Evolutionary conservation across 1,140 invertebrate genomes (phyloP).

Genomic region (Drosophila paulistorum): DNA sequence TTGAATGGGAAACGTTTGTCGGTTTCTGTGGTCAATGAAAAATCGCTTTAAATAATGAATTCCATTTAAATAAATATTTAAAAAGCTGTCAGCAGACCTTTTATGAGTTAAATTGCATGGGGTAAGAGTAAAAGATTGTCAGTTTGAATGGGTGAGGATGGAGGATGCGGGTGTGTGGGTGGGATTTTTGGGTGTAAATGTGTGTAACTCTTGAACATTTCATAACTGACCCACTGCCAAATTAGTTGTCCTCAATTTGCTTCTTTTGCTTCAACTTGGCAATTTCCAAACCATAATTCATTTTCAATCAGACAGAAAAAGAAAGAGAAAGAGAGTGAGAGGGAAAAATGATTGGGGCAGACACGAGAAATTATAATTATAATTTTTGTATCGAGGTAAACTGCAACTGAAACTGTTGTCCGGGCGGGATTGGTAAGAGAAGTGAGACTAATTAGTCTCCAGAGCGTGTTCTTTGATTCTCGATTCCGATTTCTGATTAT

Average conservation of each 20-base stretch:
- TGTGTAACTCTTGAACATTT: not conserved
- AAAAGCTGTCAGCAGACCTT: slow-evolving; percentile 71
- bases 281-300: slow-evolving; percentile 58
- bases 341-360: slow-evolving; percentile 17
- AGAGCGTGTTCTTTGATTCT: slow-evolving; percentile 77
- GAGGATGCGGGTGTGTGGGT: not conserved
- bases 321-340: slow-evolving; percentile 12
- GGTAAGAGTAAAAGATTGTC: not conserved
- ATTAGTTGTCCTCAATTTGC: slow-evolving; percentile 43
- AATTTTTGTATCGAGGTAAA: slow-evolving; percentile 41
- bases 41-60: slow-evolving; percentile 79
- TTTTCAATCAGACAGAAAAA: slow-evolving; percentile 47
- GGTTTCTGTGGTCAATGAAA: slow-evolving; percentile 77
- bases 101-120: slow-evolving; percentile 40
- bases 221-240: slow-evolving; percentile 39
- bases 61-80: slow-evolving; percentile 78
- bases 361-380: slow-evolving; percentile 78
- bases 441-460: slow-evolving; percentile 75
- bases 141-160: not conserved
- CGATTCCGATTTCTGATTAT: slow-evolving; percentile 79
- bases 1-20: slow-evolving; percentile 66
- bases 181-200: slow-evolving; percentile 8
- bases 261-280: not conserved
- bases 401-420: slow-evolving; percentile 6
- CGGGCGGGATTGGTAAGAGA: not conserved